These are phyloP conservation scores for Sebastes glaucus DNA, from an alignment of 2,797 vertebrate species.

Conservation along the genomic window DNA sequence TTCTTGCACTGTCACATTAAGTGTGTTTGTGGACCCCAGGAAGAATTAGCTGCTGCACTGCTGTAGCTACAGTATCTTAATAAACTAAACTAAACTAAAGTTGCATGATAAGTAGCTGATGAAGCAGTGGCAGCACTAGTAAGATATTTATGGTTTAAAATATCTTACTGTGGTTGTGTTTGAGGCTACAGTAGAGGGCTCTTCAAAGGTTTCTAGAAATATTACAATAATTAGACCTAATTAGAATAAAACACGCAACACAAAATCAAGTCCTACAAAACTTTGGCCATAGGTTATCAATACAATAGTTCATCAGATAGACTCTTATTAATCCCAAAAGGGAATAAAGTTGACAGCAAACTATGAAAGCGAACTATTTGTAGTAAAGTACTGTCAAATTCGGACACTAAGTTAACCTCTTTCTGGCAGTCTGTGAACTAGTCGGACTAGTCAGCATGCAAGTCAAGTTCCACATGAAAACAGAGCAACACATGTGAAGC, in stretches of 20 bases:
- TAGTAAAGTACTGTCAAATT: background rate
- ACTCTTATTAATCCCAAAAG: background rate
- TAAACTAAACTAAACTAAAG: too few species aligned
- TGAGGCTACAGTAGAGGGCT: background rate
- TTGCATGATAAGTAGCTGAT: too few species aligned
- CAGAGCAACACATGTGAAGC: background rate
- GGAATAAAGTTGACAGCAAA: background rate
- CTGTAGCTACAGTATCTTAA: too few species aligned
- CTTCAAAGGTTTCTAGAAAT: background rate
- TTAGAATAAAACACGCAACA: background rate
- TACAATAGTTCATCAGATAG: background rate
- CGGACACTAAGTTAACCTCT: background rate
- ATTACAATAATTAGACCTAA: background rate
- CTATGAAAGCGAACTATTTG: background rate
- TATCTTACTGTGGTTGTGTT: background rate
- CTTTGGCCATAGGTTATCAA: background rate
- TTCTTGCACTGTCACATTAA: too few species aligned
- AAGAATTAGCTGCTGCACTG: too few species aligned
- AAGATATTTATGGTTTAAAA: background rate
- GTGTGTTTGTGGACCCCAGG: too few species aligned
- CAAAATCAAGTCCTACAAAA: background rate
- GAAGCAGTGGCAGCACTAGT: background rate
- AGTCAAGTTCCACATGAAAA: background rate
- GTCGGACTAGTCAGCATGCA: background rate
- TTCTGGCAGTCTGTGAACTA: too few species aligned